Evolutionary conservation across 1,140 invertebrate genomes (phyloP), one percentile per base, ranked within the genome.

Genomic region (Pseudoatta argentina): DNA sequence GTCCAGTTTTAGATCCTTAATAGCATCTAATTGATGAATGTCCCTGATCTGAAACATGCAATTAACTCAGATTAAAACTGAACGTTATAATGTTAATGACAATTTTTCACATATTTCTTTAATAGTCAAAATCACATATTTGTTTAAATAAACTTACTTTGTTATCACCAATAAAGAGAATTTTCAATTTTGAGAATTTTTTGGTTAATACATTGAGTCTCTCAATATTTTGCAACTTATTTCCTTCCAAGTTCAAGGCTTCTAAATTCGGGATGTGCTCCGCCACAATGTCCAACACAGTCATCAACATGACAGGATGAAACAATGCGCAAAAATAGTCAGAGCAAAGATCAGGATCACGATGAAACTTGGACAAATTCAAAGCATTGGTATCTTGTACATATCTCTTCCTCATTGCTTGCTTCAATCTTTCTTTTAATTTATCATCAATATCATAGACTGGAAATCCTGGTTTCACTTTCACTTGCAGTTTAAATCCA

Each of bases 231-330:
- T 96, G 93, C 0, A 99, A 93, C 93, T 97, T 97, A 93, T 99
- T 99, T 59, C 97, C 97, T 92, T 97, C 97, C 1, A 99, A 95
- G 96, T 98, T 98, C 8, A 99, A 93, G 1, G 97, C 97, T 92
- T 97, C 96, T 61, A 99, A 95, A 91, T 97, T 97, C 0, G 98
- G 98, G 92, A 98, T 98, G 92, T 98, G 97, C 81, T 98, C 96
- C 71, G 96, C 95, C 48, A 99, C 97, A 21, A 99, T 97, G 67
- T 98, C 96, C 10, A 98, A 93, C 0, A 98, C 97, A 34, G 96
- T 95, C n/a, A 96, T 91, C 95, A 98, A 96, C n/a, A 98, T 96
- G 66, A 96, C 93, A 0, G 96, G 95, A 59, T 97, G 96, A 86
- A 97, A 97, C 0, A 99, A 93, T 0, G 97, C 97, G 92, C 97